Evolutionary conservation across 2,113 vertebrate species (phyloP), one percentile per base, ranked within the genome.

Genomic region (Gorsachius goisagi): DNA sequence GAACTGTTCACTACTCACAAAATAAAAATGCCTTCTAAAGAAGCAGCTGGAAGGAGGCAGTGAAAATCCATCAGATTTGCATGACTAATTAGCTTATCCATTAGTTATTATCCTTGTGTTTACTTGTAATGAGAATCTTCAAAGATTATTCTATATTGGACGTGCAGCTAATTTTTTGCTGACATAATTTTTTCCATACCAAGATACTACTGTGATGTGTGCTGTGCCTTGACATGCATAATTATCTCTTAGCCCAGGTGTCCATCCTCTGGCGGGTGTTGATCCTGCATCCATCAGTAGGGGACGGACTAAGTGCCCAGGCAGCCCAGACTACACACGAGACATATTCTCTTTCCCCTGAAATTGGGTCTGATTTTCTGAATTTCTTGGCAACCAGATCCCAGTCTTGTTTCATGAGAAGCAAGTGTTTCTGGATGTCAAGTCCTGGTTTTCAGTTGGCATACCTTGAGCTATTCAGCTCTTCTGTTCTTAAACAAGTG

Each of bases 41-140:
- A 78, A 96, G 66, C 92, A 84, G 53, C 66, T 96, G 81, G 92
- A 96, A 96, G 91, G 37, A 93, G 45, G 67, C 89, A 85, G 80
- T 91, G 74, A 93, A 97, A 97, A 95, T 91, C 84, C 94, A 96
- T 94, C 94, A 93, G 94, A 95, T 97, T 96, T 97, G 77, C 92
- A 85, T 95, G 77, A 88, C 86, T 92, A 94, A 94, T 97, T 94
- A 95, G 86, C 81, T 96, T 88, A 96, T 88, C 95, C 89, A 27
- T 89, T 83, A 89, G 77, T 91, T 93, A 78, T 89, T 93, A 92
- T 95, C 86, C 86, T 72, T 91, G 50, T 95, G 92, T 97, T 96
- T 96, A 95, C 89, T 95, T 94, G 84, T 91, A 95, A 93, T 59
- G 77, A 89, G 89, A 91, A 82, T 82, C 90, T 97, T 97, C 74